Evolutionary conservation across 2,888 invertebrate genomes (phyloP).

Genomic region (Dexiosoma caninum): DNA sequence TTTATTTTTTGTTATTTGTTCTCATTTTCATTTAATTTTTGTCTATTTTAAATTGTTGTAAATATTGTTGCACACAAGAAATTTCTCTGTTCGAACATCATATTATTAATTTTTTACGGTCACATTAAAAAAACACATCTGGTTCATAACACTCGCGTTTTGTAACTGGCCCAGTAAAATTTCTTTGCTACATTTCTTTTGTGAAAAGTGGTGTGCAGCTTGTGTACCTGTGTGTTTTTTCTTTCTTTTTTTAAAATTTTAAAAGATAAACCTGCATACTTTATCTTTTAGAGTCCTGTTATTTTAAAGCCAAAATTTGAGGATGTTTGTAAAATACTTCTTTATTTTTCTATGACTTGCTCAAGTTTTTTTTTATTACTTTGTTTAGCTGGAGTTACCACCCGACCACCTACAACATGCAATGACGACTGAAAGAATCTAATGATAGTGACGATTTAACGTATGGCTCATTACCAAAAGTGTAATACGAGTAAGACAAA

Average conservation of each 20-base stretch:
- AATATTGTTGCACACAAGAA: not conserved
- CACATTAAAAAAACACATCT: conserved; percentile 34
- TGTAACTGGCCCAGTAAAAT: conserved; percentile 48
- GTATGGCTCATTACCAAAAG: conserved; percentile 60
- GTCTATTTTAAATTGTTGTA: not conserved
- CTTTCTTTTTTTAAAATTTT: not conserved
- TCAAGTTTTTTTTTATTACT: conserved; percentile 10
- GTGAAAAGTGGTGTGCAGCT: not conserved
- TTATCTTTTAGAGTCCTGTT: conserved; percentile 7
- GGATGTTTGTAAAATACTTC: not conserved
- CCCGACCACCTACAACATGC: conserved; percentile 75
- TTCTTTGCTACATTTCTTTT: conserved; percentile 2
- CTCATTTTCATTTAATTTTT: not conserved
- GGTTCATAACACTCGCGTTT: conserved; percentile 53
- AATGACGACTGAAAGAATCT: conserved; percentile 73
- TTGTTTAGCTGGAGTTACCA: conserved; percentile 62
- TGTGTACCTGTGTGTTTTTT: not conserved
- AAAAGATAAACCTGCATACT: too few relatives aligned
- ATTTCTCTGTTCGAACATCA: conserved; percentile 4
- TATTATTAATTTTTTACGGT: not conserved
- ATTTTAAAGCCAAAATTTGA: conserved; percentile 6
- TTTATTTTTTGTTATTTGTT: not conserved
- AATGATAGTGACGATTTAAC: conserved; percentile 60
- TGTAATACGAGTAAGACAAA: conserved; percentile 47
- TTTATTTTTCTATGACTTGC: not conserved